phyloP scores from a whole-genome alignment of 92 coral and sea anemone species.

The Phymanthus crucifer region DNA sequence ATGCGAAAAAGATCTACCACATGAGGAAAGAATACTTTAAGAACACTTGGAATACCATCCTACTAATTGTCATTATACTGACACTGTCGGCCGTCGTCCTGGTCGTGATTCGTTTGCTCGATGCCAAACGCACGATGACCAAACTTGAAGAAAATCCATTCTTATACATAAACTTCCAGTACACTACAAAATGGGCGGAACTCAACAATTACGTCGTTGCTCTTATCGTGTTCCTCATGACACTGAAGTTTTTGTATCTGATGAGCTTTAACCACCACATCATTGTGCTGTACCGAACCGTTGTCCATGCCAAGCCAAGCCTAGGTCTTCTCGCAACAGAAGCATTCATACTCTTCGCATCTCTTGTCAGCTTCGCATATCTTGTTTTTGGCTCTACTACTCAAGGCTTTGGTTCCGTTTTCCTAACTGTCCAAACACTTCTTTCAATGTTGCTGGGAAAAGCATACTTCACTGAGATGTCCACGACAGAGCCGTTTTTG shows the following conservation, averaged over 20 bases:
- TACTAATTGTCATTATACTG: conserved; percentile 35
- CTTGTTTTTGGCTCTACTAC: conserved; percentile 33
- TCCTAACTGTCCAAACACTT: conserved; percentile 25
- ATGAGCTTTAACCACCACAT: conserved; percentile 47
- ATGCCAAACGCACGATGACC: conserved; percentile 33
- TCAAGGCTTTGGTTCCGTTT: conserved; percentile 37
- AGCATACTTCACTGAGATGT: conserved; percentile 37
- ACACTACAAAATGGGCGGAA: conserved; percentile 40
- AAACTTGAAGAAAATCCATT: conserved; percentile 45
- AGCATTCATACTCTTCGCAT: conserved; percentile 26
- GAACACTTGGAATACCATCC: conserved; percentile 41
- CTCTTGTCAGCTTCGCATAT: conserved; percentile 40
- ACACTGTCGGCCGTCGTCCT: conserved; percentile 34
- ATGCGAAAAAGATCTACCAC: conserved; percentile 37
- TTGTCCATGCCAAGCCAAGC: conserved; percentile 10
- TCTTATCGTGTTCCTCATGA: conserved; percentile 31
- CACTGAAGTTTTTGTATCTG: conserved; percentile 30
- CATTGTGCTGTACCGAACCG: conserved; percentile 21
- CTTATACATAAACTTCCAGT: conserved; percentile 41
- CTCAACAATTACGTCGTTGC: conserved; percentile 37
- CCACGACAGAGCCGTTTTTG: conserved; percentile 11
- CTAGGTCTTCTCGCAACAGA: conserved; percentile 35
- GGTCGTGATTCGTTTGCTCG: conserved; percentile 31
- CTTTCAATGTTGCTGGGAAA: conserved; percentile 43
- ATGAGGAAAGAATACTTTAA: conserved; percentile 36